Evolutionary conservation across 2,113 vertebrate species (phyloP).

Genomic region (Lepidothrix coronata): DNA sequence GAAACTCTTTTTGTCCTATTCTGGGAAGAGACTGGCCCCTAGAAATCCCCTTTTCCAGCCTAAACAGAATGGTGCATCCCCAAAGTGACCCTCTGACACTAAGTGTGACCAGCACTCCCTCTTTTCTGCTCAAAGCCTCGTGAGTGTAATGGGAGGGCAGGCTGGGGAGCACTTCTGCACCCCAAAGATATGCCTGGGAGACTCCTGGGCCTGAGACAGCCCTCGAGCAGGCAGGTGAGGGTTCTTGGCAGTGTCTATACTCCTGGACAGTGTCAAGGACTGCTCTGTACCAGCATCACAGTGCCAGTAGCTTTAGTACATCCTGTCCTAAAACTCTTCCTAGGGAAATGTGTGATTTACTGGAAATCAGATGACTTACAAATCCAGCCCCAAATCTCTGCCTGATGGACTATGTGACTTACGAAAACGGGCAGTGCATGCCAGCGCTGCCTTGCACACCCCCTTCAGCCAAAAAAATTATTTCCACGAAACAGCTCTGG

Average conservation of each 20-base stretch:
- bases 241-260: accelerated
- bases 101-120: neutral
- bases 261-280: neutral
- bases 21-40: neutral
- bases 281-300: neutral
- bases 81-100: neutral
- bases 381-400: neutral
- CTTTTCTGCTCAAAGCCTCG: accelerated
- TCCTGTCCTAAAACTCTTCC: neutral
- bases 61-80: neutral
- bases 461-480: neutral
- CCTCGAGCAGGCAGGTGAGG: neutral
- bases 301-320: neutral
- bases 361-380: accelerated
- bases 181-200: neutral
- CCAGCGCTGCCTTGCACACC: accelerated
- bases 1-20: neutral
- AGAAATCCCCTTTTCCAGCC: neutral
- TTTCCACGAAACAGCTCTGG: neutral
- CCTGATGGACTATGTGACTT: accelerated
- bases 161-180: neutral
- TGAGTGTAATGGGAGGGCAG: neutral
- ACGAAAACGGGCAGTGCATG: accelerated
- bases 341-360: neutral
- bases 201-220: accelerated